phyloP scores from a whole-genome alignment of 2,888 invertebrate species.

The Eudiplozoon nipponicum region DNA sequence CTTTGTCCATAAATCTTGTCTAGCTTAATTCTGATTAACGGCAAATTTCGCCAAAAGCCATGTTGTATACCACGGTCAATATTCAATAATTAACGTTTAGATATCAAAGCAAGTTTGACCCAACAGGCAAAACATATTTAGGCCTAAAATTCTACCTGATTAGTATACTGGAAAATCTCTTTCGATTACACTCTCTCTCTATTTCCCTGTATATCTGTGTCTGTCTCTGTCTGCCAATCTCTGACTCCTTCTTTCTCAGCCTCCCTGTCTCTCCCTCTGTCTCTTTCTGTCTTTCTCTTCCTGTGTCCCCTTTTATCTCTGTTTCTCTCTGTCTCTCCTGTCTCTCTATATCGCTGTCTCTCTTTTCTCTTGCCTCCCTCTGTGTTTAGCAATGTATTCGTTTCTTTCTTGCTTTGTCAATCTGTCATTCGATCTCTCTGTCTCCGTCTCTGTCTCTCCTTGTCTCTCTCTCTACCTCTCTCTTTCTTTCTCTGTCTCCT shows the following conservation, averaged over 20 bases:
- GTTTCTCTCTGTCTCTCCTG: not conserved
- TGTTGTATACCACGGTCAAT: no score
- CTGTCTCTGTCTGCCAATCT: constrained; percentile 5
- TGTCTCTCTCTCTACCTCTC: not conserved
- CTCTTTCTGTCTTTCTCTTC: constrained; percentile 17
- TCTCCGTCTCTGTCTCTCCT: not conserved
- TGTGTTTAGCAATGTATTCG: not conserved
- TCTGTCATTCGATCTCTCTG: not conserved
- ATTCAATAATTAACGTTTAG: no score
- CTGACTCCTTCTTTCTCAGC: no score
- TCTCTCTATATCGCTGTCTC: constrained; percentile 2
- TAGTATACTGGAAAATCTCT: no score
- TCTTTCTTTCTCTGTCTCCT: not conserved
- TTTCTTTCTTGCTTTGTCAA: not conserved
- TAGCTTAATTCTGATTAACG: no score
- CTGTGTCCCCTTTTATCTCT: constrained; percentile 27
- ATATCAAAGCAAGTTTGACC: no score
- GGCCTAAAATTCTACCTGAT: no score
- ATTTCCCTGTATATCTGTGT: no score
- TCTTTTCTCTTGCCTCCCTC: not conserved
- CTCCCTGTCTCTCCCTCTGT: constrained; percentile 9
- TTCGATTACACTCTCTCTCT: no score
- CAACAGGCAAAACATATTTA: no score
- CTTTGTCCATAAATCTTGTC: no score
- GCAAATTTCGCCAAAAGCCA: no score